Conservation (phyloP, 2,888 invertebrate species). For the Alentia gelatinosa region DNA sequence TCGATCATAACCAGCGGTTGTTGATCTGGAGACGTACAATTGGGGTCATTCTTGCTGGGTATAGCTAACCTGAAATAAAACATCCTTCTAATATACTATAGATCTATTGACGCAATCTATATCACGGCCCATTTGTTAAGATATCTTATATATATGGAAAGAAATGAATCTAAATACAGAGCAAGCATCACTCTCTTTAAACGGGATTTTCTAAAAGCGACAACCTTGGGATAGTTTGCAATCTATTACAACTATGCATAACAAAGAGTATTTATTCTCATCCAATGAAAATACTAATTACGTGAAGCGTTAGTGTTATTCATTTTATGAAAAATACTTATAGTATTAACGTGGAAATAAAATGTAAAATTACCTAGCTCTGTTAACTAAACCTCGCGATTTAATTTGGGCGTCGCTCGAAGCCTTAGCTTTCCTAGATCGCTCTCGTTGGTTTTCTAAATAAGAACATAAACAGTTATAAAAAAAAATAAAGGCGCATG, state of each 20-base stretch:
- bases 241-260: background rate
- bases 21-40: slow-evolving; percentile 56
- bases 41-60: background rate
- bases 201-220: background rate
- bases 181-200: background rate
- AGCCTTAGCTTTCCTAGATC: slow-evolving; percentile 51
- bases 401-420: slow-evolving; percentile 41
- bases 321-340: background rate
- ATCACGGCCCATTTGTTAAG: too few relatives aligned
- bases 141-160: too few relatives aligned
- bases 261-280: too few relatives aligned
- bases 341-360: background rate
- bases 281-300: background rate
- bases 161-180: too few relatives aligned
- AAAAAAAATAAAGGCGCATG: background rate
- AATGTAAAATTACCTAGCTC: slow-evolving; percentile 21
- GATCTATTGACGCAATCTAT: too few relatives aligned
- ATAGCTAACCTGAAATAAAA: slow-evolving; percentile 37
- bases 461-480: background rate
- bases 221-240: background rate
- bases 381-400: slow-evolving; percentile 28
- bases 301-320: background rate
- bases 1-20: slow-evolving; percentile 67
- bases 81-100: too few relatives aligned
- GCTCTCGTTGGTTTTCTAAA: slow-evolving; percentile 53